Percentiles rank a stretch among this genome's conserved stretches.
Evolutionary conservation across 37 sponge, comb jelly and placozoan genomes (phyloP).

Genomic region (Mnemiopsis leidyi): DNA sequence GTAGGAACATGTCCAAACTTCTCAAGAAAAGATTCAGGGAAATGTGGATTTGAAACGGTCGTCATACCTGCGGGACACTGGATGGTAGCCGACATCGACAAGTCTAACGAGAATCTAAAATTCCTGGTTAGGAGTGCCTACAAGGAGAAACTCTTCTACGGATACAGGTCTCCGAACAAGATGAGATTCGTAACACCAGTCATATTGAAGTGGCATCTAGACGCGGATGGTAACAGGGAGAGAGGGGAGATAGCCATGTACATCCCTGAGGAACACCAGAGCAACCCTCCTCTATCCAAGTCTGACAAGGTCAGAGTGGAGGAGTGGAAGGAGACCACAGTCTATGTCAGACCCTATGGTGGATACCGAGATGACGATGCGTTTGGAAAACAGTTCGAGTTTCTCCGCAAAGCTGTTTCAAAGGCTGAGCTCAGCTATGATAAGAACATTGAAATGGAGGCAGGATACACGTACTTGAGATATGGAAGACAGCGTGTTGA

Average conservation of each 20-base stretch:
- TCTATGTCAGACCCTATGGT: neutral
- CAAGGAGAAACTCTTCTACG: neutral
- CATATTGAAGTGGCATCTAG: neutral
- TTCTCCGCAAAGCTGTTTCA: neutral
- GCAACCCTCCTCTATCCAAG: neutral
- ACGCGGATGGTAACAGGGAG: neutral
- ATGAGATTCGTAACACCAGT: neutral
- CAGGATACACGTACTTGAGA: neutral
- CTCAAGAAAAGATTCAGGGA: neutral
- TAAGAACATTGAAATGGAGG: neutral
- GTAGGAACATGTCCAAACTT: neutral
- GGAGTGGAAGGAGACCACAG: neutral
- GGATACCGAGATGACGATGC: neutral
- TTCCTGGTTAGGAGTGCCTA: neutral
- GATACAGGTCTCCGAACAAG: no score
- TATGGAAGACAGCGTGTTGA: neutral
- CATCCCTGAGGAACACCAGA: neutral
- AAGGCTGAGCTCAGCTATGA: neutral
- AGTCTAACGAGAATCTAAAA: neutral
- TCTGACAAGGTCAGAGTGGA: neutral
- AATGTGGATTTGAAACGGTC: neutral
- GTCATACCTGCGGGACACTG: neutral
- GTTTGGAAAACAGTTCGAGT: neutral
- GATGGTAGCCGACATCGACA: neutral
- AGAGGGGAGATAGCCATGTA: neutral